phyloP scores from a whole-genome alignment of 2,888 invertebrate species.

The Standfussiana lucernea region DNA sequence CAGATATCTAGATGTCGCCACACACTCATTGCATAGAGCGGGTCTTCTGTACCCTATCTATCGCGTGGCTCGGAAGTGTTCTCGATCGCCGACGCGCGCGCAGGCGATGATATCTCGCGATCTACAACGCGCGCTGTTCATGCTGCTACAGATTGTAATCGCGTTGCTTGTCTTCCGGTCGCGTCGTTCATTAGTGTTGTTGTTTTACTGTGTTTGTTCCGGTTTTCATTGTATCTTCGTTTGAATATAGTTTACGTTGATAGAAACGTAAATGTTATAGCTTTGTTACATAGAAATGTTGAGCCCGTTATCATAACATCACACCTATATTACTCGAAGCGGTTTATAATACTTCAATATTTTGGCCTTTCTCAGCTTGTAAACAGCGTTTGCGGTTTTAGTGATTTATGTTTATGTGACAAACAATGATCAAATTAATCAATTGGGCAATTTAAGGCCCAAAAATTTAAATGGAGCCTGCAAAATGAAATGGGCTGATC shows the following conservation, averaged over 20 bases:
- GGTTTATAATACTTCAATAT: neutral
- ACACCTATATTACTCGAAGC: neutral
- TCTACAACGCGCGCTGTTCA: constrained; percentile 60
- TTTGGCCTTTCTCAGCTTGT: neutral
- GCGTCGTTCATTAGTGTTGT: constrained; percentile 33
- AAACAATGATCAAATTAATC: neutral
- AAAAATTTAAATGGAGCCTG: neutral
- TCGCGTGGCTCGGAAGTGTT: constrained; percentile 41
- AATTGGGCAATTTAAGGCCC: too few species aligned
- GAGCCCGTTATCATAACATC: neutral
- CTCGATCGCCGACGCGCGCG: constrained; percentile 39
- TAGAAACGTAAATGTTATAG: neutral
- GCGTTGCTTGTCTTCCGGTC: constrained; percentile 49
- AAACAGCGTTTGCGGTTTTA: neutral
- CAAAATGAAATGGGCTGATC: neutral
- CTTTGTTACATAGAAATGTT: neutral
- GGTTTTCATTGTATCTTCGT: constrained; percentile 24
- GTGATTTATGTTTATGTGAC: neutral
- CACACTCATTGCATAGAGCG: neutral
- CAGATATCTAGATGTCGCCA: neutral
- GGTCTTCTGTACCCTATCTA: constrained; percentile 3
- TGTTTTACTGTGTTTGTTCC: constrained; percentile 22
- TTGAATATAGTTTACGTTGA: constrained; percentile 10
- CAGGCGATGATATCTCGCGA: constrained; percentile 58
- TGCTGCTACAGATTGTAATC: constrained; percentile 41